phyloP scores from a whole-genome alignment of 2,888 invertebrate species.

The Brachyopa scutellaris region DNA sequence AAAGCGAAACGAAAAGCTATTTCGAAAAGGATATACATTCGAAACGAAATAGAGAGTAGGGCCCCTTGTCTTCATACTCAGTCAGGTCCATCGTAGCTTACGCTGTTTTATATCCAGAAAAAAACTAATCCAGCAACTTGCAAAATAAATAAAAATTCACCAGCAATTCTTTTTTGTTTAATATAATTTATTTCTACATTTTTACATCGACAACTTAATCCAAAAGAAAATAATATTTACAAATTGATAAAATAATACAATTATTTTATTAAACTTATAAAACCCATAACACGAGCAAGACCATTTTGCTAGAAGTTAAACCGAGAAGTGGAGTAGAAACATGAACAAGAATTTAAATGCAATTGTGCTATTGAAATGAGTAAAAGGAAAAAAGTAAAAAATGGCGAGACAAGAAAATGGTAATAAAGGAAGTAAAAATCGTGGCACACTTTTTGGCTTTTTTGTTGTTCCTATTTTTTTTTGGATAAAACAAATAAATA shows the following conservation, averaged over 20 bases:
- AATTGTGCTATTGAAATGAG: not conserved
- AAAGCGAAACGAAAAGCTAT: too few relatives aligned
- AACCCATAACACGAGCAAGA: conserved; percentile 2
- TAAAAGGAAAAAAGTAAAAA: not conserved
- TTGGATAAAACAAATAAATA: conserved; percentile 40
- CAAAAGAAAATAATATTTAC: conserved; percentile 63
- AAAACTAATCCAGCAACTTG: too few relatives aligned
- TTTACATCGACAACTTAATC: conserved; percentile 66
- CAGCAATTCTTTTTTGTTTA: too few relatives aligned
- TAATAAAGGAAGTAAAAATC: conserved; percentile 42
- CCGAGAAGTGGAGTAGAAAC: not conserved
- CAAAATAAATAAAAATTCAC: too few relatives aligned
- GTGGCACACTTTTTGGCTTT: conserved; percentile 59
- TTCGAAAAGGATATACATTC: too few relatives aligned
- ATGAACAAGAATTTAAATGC: conserved; percentile 38
- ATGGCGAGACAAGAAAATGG: conserved; percentile 6
- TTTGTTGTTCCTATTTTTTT: conserved; percentile 15
- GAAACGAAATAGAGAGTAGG: too few relatives aligned
- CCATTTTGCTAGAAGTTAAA: too few relatives aligned
- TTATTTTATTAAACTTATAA: too few relatives aligned
- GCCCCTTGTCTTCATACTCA: too few relatives aligned
- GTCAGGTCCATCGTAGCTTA: too few relatives aligned
- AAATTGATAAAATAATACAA: conserved; percentile 43
- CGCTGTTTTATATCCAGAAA: too few relatives aligned
- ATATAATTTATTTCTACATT: conserved; percentile 68